Evolutionary conservation across 1,140 invertebrate species (phyloP), one percentile per base, ranked within the genome.

Genomic region (Himalopsyche phryganea): DNA sequence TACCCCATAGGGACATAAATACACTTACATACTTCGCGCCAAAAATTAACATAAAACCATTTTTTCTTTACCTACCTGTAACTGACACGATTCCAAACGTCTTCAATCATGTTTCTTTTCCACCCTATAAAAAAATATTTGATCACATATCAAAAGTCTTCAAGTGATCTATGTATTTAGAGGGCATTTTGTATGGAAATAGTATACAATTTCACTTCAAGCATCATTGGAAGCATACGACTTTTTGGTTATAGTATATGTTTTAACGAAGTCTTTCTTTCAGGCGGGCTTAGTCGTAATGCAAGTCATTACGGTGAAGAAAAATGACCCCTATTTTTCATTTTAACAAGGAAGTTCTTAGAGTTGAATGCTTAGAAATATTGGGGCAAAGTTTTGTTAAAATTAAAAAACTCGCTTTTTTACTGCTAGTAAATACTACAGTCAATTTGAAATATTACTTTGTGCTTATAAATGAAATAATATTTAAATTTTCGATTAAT

Each of bases 1-100:
- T 11, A n/a, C n/a, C 4, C 23, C 23, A 28, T 28, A 28, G 23
- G 4, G 23, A 28, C 23, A 5, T 28, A 28, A 28, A 28, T 28
- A 28, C 23, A 28, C 23, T 5, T 28, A 28, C 23, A 28, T 28
- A 28, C 9, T 40, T 40, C 38, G 38, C 38, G 38, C 4, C 38
- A 40, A 40, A 40, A 45, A 45, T 45, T 45, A 15, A 19, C 42
- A 45, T 45, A 45, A 19, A 40, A 15, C 18, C 42, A 45, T 45
- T 45, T 45, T 45, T 45, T 17, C 42, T 28, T n/a, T 3, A 17
- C 18, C 18, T 17, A 19, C 42, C 42, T 45, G 42, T 45, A 45
- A 11, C 17, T 45, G 42, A 19, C 42, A 19, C 6, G 42, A n/a
- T 20, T 19, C 42, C 17, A 5, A 10, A 19, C 18, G 42, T 45